A percentile compares a stretch with the other conserved stretches of the same genome.
These are phyloP conservation scores for Ptilorrhoa leucosticta DNA, from an alignment of 2,113 vertebrate species.

Conservation along the genomic window DNA sequence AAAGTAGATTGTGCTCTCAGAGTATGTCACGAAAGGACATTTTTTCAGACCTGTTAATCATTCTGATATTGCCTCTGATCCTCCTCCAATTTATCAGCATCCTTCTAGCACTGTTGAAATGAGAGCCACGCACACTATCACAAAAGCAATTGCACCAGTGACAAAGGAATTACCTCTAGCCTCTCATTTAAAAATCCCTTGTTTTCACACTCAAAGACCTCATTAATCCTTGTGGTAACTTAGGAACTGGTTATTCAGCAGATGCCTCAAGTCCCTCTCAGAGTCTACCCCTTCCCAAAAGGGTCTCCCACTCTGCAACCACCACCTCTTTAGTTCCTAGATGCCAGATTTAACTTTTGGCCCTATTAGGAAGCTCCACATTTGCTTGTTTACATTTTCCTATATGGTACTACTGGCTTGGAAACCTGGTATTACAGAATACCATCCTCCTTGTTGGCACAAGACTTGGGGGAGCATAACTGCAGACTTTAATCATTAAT, in stretches of 20 bases:
- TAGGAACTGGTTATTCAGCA: background rate
- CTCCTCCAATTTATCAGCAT: constrained; percentile 27
- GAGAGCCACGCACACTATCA: background rate
- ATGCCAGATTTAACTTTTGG: background rate
- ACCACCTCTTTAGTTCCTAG: background rate
- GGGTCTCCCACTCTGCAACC: background rate
- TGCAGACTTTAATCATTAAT: background rate
- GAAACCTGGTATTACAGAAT: background rate
- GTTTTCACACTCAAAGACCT: background rate
- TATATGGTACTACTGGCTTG: background rate
- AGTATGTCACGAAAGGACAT: background rate
- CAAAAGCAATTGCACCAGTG: background rate
- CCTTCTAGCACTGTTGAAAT: background rate
- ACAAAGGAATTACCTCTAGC: background rate
- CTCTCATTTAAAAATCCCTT: background rate
- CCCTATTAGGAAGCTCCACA: background rate
- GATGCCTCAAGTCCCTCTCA: background rate
- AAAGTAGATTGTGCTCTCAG: background rate
- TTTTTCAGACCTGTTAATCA: constrained; percentile 37
- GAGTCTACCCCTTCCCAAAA: background rate
- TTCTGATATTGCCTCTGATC: constrained; percentile 23
- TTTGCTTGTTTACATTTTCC: background rate
- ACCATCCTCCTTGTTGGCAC: background rate
- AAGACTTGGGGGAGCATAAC: background rate
- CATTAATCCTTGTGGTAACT: background rate